Conservation (phyloP, 1,140 invertebrate species). For the Zaprionus africanus region DNA sequence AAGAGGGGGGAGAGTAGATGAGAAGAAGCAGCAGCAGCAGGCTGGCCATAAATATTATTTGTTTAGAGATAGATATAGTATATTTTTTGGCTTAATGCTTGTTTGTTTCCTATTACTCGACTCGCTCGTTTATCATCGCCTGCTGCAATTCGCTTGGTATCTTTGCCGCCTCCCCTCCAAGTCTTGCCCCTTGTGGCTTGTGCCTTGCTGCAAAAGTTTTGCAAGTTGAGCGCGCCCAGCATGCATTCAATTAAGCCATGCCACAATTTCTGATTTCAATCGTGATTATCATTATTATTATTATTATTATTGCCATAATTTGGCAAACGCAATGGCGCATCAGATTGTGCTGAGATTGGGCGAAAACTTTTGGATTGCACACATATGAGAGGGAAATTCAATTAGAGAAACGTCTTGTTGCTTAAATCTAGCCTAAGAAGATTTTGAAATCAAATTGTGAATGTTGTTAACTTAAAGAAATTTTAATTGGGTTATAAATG, state of each 20-base stretch:
- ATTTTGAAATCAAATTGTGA: background rate
- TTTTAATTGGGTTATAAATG: background rate
- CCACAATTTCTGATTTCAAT: constrained; percentile 58
- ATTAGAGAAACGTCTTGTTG: background rate
- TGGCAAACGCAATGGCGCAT: constrained; percentile 33
- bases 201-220: constrained; percentile 35
- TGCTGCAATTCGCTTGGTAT: constrained; percentile 34
- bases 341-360: constrained; percentile 2
- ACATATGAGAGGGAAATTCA: constrained; percentile 4
- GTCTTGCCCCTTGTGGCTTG: constrained; percentile 4
- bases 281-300: constrained; percentile 39
- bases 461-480: background rate
- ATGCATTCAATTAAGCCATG: constrained; percentile 75
- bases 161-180: background rate
- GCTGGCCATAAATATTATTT: constrained; percentile 71
- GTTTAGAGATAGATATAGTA: constrained; percentile 56
- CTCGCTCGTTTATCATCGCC: constrained; percentile 69
- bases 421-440: background rate
- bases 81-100: constrained; percentile 71
- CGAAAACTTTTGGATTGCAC: background rate
- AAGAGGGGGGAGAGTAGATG: background rate
- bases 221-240: constrained; percentile 58
- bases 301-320: constrained; percentile 46
- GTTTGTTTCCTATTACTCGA: constrained; percentile 68
- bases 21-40: constrained; percentile 13